Evolutionary conservation across 2,797 vertebrate species (phyloP).

Genomic region (Neomorphus geoffroyi): DNA sequence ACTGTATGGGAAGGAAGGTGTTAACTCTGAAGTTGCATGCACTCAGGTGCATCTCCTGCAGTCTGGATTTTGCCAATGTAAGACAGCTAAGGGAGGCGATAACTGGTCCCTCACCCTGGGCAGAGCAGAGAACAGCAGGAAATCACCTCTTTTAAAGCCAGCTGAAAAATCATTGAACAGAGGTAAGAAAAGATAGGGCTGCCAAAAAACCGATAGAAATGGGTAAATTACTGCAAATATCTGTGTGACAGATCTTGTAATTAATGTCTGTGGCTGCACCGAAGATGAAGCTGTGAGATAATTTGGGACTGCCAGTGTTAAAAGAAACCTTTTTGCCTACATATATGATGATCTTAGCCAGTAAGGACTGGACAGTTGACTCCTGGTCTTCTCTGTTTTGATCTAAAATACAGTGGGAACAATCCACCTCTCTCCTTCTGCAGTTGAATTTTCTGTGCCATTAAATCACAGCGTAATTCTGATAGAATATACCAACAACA

Average conservation of each 20-base stretch:
- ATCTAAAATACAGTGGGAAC: neutral
- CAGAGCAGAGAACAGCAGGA: neutral
- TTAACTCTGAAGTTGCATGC: neutral
- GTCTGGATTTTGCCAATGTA: neutral
- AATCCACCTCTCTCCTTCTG: neutral
- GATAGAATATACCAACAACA: neutral
- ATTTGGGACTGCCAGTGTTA: neutral
- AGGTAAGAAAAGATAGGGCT: neutral
- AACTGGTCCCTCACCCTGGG: neutral
- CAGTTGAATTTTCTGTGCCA: neutral
- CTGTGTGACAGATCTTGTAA: neutral
- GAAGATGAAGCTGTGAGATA: neutral
- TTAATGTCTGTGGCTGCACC: neutral
- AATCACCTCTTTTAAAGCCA: neutral
- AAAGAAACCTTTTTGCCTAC: neutral
- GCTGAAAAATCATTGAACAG: neutral
- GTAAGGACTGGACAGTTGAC: neutral
- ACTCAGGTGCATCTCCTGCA: neutral
- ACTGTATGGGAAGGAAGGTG: neutral
- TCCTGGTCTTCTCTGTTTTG: neutral
- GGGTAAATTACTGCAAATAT: fast-evolving
- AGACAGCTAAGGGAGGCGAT: neutral
- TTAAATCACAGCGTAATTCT: neutral
- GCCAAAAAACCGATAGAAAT: neutral
- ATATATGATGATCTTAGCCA: neutral